Evolutionary conservation across 2,797 vertebrate species (phyloP), one percentile per base, ranked within the genome.

Genomic region (Xenentodon cancila): DNA sequence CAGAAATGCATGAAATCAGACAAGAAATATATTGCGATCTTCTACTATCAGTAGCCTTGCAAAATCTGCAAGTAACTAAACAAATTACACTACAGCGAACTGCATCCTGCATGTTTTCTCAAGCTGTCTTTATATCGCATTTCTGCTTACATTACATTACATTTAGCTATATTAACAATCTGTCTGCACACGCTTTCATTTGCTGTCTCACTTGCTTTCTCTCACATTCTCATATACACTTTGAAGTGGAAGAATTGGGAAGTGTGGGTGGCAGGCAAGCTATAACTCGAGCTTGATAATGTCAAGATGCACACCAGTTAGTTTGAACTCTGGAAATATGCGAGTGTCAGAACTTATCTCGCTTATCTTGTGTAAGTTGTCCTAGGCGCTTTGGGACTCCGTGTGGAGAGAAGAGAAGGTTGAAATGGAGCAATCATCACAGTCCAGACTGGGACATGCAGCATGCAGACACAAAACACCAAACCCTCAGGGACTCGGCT

Each of bases 251-350:
- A 81, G 73, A 62, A 63, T 68, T 84, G 59, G 63, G 67, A 75
- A 79, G 76, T 77, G 78, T 84, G 79, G 82, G 82, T 77, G 83
- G 81, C 64, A 58, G 67, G 74, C 45, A 53, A 67, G 70, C 61
- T 82, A 76, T 81, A 75, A 87, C 72, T 84, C 13, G 0, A 75
- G 77, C 73, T 85, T 80, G 85, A 74, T 84, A 73, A 85, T 85
- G 84, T 84, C 69, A 84, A 74, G 73, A 87, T 75, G 54, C 67
- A 77, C 68, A 66, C 58, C 71, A 65, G 72, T 73, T 81, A 69
- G 82, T 73, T 66, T 85, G 79, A 88, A 82, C 72, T 81, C 59
- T 80, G 75, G 52, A 82, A 85, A 81, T 84, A 82, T 82, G 75
- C 62, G 79, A 18, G 3, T 80, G 77, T 86, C 82, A 75, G 71